Evolutionary conservation across 2,888 invertebrate species (phyloP).

Genomic region (Heliconius hortense): DNA sequence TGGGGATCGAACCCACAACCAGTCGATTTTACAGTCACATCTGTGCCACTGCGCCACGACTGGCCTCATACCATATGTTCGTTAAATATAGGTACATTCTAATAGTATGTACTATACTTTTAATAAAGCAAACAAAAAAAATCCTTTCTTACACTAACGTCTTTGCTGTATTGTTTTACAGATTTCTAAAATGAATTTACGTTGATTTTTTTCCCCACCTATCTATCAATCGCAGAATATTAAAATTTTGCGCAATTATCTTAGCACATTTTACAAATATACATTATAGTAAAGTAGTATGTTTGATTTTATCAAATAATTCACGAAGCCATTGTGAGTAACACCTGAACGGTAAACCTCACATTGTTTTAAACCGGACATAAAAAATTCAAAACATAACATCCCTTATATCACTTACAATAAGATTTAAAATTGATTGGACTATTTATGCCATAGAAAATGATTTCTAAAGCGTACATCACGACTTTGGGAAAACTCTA

Average conservation of each 20-base stretch:
- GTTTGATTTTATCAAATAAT: conserved; percentile 25
- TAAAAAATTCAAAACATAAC: neutral
- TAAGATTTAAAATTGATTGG: conserved; percentile 7
- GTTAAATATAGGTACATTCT: too few relatives aligned
- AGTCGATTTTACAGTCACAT: too few relatives aligned
- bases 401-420: neutral
- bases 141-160: neutral
- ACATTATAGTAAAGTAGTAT: neutral
- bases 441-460: neutral
- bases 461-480: conserved; percentile 35
- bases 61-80: too few relatives aligned
- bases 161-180: neutral
- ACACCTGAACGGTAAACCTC: neutral
- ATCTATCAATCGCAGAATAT: neutral
- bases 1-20: too few relatives aligned
- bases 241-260: neutral
- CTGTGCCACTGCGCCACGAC: too few relatives aligned
- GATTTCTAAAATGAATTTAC: neutral
- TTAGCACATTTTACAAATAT: neutral
- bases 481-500: conserved; percentile 47
- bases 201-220: neutral
- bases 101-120: neutral
- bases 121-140: neutral
- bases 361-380: neutral
- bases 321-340: conserved; percentile 14